These are phyloP conservation scores for Narcine bancroftii DNA, from an alignment of 2,113 vertebrate genomes.

Conservation along the genomic window DNA sequence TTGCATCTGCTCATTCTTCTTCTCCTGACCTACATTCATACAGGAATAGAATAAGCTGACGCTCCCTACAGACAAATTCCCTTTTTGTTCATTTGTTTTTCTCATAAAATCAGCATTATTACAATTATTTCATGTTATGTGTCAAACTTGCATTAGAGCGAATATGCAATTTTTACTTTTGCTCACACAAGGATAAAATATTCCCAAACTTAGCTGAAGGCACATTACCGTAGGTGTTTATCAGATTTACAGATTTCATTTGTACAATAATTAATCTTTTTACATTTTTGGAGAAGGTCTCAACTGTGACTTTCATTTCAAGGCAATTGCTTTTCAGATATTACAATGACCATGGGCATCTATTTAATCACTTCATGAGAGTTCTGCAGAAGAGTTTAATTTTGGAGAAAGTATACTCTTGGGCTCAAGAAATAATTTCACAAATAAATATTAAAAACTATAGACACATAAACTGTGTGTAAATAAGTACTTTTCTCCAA, in stretches of 20 bases:
- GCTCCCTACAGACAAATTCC: neutral
- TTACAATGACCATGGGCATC: neutral
- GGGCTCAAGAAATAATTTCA: neutral
- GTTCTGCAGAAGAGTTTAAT: neutral
- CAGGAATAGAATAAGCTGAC: neutral
- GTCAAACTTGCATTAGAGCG: neutral
- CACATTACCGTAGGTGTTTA: neutral
- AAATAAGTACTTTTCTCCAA: neutral
- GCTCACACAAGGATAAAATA: neutral
- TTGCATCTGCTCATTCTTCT: neutral
- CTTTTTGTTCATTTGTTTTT: neutral
- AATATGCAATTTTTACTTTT: neutral
- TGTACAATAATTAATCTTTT: neutral
- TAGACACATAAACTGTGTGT: neutral
- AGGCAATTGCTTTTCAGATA: neutral
- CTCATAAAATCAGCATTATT: neutral
- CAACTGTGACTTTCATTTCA: conserved; percentile 5
- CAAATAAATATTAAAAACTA: neutral
- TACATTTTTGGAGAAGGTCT: neutral
- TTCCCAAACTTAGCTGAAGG: neutral
- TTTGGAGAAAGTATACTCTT: neutral
- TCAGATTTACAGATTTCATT: neutral
- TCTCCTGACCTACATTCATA: neutral
- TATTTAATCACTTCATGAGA: neutral
- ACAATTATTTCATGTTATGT: neutral